Evolutionary conservation across 2,888 invertebrate species (phyloP).

Genomic region (Hypercompe scribonia): DNA sequence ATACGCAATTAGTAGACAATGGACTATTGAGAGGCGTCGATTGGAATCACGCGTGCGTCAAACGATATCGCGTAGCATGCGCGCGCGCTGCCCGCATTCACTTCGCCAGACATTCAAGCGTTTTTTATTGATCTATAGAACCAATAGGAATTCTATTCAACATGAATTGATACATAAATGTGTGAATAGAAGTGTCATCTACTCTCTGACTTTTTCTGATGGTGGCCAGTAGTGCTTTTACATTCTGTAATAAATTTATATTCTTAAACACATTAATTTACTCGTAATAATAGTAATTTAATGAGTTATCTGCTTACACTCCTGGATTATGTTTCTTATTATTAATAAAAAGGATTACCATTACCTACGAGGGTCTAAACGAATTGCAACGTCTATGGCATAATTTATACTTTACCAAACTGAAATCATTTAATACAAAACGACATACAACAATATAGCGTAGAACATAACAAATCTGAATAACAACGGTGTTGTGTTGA

Average conservation of each 20-base stretch:
- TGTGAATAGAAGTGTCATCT: constrained; percentile 23
- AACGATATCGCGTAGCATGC: constrained; percentile 44
- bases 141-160: constrained; percentile 27
- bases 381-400: neutral
- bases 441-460: too few relatives aligned
- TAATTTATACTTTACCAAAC: neutral
- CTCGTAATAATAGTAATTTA: neutral
- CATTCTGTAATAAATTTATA: neutral
- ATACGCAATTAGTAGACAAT: constrained; percentile 54
- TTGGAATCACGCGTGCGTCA: constrained; percentile 56
- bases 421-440: neutral
- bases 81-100: constrained; percentile 43
- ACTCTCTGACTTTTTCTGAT: neutral
- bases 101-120: constrained; percentile 30
- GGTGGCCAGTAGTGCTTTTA: neutral
- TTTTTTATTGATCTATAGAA: constrained; percentile 45
- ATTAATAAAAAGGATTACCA: too few relatives aligned
- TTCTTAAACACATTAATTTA: neutral
- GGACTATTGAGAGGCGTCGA: constrained; percentile 52
- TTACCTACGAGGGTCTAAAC: neutral
- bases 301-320: neutral
- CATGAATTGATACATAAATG: constrained; percentile 28
- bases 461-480: neutral
- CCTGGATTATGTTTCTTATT: too few relatives aligned
- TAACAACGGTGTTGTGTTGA: neutral